Base-by-base conservation (phyloP, 1,140 invertebrate species). In the Oedothorax gibbosus region DNA sequence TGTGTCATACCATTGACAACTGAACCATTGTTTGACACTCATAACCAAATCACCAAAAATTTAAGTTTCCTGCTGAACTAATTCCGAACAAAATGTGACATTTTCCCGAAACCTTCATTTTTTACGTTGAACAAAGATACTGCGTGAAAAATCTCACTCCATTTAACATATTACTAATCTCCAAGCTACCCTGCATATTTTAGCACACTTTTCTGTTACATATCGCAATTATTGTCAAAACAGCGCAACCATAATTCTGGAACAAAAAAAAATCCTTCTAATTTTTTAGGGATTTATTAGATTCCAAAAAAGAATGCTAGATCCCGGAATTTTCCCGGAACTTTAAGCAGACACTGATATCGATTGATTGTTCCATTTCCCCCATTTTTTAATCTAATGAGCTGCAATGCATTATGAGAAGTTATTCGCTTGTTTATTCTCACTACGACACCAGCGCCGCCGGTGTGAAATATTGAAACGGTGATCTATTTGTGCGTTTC, bases 381-480 rank as follows among this genome's bases (percentile, higher is more conserved):
- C 69, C 69, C 20, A n/a, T 71, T 53, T 71, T 71, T 71, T 71
- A 71, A 71, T 71, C 54, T 71, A 71, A 71, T 71, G 69, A 71
- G 69, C 51, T 53, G 51, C n/a, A 71, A 71, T 53, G 69, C 21
- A 49, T 18, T 49, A 51, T 71, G 35, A 35, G 35, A 35, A 35
- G 35, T 35, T 35, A 35, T 35, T 35, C 35, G 35, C 35, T 35
- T 35, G 35, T 35, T 35, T 35, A 35, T 51, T 71, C 20, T 20
- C 65, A 68, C 21, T 49, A 71, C 49, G 69, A 49, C 18, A 20
- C 69, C 11, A 51, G 49, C 15, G 20, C 57, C 69, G 69, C 69
- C 69, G 35, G 2, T 35, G 35, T 35, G 35, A 35, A 35, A 35
- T 35, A 35, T 35, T 35, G 35, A 35, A 35, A 35, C 35, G 35